phyloP scores from a whole-genome alignment of 2,113 vertebrate genomes.

The Notiomystis cincta region DNA sequence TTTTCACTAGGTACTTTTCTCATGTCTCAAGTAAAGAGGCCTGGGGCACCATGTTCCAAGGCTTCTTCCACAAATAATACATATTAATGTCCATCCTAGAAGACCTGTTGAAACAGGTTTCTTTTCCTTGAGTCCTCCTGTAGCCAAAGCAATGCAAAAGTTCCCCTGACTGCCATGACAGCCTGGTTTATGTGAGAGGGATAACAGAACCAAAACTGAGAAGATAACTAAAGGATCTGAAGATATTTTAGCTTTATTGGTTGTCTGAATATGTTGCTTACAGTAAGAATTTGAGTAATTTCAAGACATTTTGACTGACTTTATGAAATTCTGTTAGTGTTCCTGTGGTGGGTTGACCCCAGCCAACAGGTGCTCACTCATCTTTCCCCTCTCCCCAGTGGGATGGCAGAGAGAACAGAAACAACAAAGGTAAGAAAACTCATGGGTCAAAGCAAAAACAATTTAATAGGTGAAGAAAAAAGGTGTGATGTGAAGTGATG shows the following conservation, averaged over 20 bases:
- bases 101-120: neutral
- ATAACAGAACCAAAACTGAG: neutral
- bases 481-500: neutral
- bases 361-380: neutral
- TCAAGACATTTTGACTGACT: neutral
- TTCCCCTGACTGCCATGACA: neutral
- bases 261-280: neutral
- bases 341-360: neutral
- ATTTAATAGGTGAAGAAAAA: neutral
- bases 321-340: neutral
- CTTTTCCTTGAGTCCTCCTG: neutral
- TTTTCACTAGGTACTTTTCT: neutral
- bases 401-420: neutral
- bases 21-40: neutral
- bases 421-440: neutral
- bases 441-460: neutral
- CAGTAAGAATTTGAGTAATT: neutral
- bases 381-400: neutral
- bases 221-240: neutral
- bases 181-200: neutral
- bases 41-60: neutral
- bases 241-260: neutral
- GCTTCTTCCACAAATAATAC: neutral
- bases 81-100: neutral
- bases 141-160: neutral